Evolutionary conservation across 37 sponge, comb jelly and placozoan species (phyloP).

Genomic region (Oopsacas minuta): DNA sequence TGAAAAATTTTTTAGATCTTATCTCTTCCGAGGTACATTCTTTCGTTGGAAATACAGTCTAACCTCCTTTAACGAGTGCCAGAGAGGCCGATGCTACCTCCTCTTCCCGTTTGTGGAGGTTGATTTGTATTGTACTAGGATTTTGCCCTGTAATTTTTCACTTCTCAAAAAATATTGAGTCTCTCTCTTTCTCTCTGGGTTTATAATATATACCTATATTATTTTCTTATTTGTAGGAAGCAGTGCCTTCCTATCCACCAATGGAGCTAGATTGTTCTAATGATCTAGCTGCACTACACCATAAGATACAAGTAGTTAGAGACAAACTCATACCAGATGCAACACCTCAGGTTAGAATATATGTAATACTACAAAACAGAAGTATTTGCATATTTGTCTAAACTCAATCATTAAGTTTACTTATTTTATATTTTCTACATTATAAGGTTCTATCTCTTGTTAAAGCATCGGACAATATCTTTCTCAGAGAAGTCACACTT

Average conservation of each 20-base stretch:
- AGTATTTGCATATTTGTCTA: no score
- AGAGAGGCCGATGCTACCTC: no score
- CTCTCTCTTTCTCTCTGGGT: no score
- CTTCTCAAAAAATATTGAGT: no score
- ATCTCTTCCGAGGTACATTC: neutral
- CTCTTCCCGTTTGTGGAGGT: no score
- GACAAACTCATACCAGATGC: neutral
- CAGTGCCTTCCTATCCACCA: neutral
- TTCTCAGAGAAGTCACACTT: neutral
- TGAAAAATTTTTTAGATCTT: neutral
- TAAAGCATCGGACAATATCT: neutral
- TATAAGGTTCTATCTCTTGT: neutral
- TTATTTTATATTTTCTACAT: no score
- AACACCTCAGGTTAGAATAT: neutral
- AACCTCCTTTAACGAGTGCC: no score
- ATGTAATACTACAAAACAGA: neutral
- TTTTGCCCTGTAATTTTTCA: no score
- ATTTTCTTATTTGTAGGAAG: neutral
- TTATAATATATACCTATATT: no score
- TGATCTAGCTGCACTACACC: neutral
- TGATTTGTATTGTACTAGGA: no score
- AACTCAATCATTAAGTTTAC: no score
- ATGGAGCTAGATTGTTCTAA: neutral
- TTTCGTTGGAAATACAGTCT: no score
- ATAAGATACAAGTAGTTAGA: neutral